Base-by-base conservation (phyloP, 2,888 invertebrate species). In the Ichneumoninae sp. region DNA sequence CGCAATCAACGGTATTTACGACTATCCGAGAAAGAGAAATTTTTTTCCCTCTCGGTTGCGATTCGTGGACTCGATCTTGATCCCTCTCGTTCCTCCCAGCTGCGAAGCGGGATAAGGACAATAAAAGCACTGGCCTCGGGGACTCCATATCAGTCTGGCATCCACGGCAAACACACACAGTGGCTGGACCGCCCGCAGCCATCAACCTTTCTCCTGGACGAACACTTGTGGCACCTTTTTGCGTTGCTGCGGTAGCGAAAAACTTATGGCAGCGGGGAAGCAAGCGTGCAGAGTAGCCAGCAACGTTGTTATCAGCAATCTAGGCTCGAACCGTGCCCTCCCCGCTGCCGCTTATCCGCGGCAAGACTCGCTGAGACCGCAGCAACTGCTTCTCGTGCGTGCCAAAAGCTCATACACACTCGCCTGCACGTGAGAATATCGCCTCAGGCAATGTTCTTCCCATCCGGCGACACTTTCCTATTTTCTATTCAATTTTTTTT, bases 151-250 rank as follows among this genome's bases (percentile, higher is more conserved):
- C 79, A 65, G 79, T 65, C 79, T 71, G 78, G 44, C 50, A 63
- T 70, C 63, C 71, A 54, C 71, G 54, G 47, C 40, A 79, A 54
- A 54, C 63, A 33, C 36, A 50, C 3, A 10, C 65, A 30, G 30
- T 71, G n/a, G 44, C 26, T 73, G 50, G 65, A 71, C 71, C 54
- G 79, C 79, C 79, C 71, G 71, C 71, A 71, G 79, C 79, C 57
- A 79, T 65, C 63, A 65, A 71, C 71, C 22, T 78, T 47, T 47
- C 66, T 47, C 50, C 65, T 36, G 65, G 13, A 50, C 33, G 70
- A 47, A 78, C 78, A 78, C 78, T 70, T 78, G 78, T 78, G 50
- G 78, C 78, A 78, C 70, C 66, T 78, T 78, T 78, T 77, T 78
- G 36, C 26, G 19, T 76, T 54, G 36, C 68, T 52, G 65, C 36